phyloP scores from a whole-genome alignment of 2,113 vertebrate genomes.

The Mirounga angustirostris region DNA sequence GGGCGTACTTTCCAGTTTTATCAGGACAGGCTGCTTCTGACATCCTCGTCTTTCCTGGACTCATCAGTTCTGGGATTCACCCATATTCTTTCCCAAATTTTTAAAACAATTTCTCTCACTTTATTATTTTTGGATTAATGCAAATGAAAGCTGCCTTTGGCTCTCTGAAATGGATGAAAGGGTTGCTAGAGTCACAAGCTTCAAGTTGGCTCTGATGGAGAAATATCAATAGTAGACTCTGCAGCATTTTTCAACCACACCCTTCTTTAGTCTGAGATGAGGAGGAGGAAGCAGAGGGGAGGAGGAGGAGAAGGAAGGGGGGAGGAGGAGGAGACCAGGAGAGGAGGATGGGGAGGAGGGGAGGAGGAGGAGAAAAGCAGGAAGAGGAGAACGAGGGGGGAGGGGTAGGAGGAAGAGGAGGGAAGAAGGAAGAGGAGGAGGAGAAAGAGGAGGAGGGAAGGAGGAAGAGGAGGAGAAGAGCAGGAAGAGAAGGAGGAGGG shows the following conservation, averaged over 20 bases:
- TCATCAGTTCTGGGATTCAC: background rate
- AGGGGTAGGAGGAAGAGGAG: rapidly evolving
- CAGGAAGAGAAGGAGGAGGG: too few species aligned
- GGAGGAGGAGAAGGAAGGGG: rapidly evolving
- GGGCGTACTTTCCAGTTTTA: conserved; percentile 66
- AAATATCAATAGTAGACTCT: background rate
- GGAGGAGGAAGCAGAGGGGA: background rate
- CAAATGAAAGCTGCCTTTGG: background rate
- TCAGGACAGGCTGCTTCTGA: background rate
- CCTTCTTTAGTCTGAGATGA: background rate
- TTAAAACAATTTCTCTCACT: background rate
- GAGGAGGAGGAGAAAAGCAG: rapidly evolving
- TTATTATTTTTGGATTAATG: background rate
- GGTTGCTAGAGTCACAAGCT: background rate
- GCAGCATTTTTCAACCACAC: background rate
- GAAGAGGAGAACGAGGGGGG: too few species aligned
- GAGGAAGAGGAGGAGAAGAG: rapidly evolving
- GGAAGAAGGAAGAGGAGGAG: rapidly evolving
- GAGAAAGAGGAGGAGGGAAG: too few species aligned
- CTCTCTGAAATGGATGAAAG: background rate
- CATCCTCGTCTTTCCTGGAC: background rate
- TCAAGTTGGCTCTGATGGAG: background rate
- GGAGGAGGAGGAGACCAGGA: rapidly evolving
- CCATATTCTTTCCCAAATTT: background rate
- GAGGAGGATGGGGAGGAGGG: rapidly evolving